Conservation (phyloP, 2,113 vertebrate genomes). For the Stictonetta naevosa region DNA sequence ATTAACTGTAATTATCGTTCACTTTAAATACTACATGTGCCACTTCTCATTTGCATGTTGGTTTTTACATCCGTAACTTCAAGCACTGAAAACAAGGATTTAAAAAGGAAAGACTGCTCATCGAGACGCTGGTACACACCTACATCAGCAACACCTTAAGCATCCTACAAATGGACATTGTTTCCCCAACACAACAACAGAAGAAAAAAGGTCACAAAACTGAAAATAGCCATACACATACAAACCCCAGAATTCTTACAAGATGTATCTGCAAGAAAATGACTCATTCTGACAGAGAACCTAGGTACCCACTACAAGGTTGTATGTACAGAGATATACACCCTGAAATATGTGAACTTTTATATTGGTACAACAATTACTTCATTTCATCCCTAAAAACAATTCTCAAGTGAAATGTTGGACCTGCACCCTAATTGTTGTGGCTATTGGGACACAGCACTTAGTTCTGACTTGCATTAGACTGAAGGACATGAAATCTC, state of each 20-base stretch:
- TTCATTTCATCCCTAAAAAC: not conserved
- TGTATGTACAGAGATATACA: not conserved
- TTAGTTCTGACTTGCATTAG: not conserved
- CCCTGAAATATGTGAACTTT: not conserved
- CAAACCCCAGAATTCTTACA: not conserved
- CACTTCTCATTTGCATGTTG: slow-evolving; percentile 13
- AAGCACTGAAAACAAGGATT: not conserved
- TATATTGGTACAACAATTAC: not conserved
- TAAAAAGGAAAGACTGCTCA: not conserved
- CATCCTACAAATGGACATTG: not conserved
- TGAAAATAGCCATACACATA: not conserved
- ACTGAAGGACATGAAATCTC: not conserved
- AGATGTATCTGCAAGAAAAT: not conserved
- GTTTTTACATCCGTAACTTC: not conserved
- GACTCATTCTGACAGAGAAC: not conserved
- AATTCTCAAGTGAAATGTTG: not conserved
- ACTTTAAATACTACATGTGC: slow-evolving; percentile 26
- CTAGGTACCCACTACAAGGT: not conserved
- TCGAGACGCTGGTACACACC: not conserved
- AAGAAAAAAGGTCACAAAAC: not conserved
- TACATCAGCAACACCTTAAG: not conserved
- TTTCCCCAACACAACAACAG: not conserved
- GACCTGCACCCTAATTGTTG: not conserved
- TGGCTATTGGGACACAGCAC: not conserved
- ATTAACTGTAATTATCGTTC: slow-evolving; percentile 53